Evolutionary conservation across 2,797 vertebrate genomes (phyloP).

Genomic region (Nothura maculosa): DNA sequence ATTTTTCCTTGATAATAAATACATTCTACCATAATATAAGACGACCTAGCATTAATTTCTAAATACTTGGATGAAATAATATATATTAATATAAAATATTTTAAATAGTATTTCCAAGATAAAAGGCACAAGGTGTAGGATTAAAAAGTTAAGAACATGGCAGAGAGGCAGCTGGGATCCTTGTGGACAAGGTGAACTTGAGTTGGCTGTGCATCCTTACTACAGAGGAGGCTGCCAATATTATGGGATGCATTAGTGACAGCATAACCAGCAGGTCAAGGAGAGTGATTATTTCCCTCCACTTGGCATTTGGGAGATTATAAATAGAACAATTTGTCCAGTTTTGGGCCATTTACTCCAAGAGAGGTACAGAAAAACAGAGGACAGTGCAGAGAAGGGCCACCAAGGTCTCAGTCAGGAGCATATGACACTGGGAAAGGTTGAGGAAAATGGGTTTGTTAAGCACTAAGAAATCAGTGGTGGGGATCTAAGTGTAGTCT

Average conservation of each 20-base stretch:
- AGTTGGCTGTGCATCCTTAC: neutral
- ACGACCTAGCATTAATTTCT: neutral
- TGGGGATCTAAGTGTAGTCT: neutral
- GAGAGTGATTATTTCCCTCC: neutral
- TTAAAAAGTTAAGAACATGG: neutral
- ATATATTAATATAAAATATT: neutral
- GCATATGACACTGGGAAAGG: neutral
- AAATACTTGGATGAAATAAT: neutral
- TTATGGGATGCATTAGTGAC: neutral
- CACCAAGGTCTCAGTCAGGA: neutral
- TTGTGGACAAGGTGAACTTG: neutral
- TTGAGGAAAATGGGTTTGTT: neutral
- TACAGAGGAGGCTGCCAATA: neutral
- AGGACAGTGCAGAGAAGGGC: neutral
- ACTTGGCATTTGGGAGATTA: neutral
- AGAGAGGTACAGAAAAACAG: neutral
- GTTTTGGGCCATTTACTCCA: neutral
- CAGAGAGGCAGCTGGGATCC: neutral
- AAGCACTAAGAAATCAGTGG: neutral
- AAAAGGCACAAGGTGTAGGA: neutral
- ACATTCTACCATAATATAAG: neutral
- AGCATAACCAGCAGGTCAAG: neutral
- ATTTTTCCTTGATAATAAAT: neutral
- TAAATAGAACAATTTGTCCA: neutral
- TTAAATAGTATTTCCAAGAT: accelerated